Base-by-base conservation (phyloP, 2,888 invertebrate species). In the Abrostola triplasia region DNA sequence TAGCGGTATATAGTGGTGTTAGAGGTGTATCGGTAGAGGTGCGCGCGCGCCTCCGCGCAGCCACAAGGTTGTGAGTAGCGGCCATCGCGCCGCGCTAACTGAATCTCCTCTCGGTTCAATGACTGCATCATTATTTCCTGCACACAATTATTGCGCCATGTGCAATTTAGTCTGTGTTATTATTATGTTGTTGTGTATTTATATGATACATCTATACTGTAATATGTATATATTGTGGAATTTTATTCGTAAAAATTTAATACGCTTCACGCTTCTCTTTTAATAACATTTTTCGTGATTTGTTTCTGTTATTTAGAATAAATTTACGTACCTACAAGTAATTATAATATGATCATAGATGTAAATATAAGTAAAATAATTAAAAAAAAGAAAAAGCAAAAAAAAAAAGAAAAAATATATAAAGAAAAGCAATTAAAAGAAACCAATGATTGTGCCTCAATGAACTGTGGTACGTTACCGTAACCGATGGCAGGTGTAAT, bases 381-480 rank as follows among this genome's bases (percentile, higher is more conserved):
- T 75, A 80, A 81, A 84, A 80, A 74, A 82, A 81, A 82, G 85
- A 86, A 89, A 87, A 84, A 85, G 79, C 82, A 83, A 83, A 82
- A 79, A 79, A 81, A 77, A 79, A 83, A 85, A 85, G 77, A 79
- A 83, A 80, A 81, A 76, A 83, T 81, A 85, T 86, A 88, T 88
- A 87, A 85, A 80, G 84, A 89, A 92, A 92, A 94, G 92, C 91
- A 93, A 93, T 91, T 88, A 91, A 92, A 93, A 93, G 88, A 92
- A 94, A 94, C 94, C 94, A 94, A 94, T 94, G 93, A 94, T 94
- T 94, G 94, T 94, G 94, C 94, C 94, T 94, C 94, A 93, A 93
- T 93, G 90, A 93, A 92, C 93, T 93, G 94, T 94, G 94, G 94
- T 94, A 94, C 94, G 94, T 93, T 94, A 94, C 94, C 94, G 91